Conservation (phyloP, 1,140 invertebrate genomes). For the Mamestra configurata region DNA sequence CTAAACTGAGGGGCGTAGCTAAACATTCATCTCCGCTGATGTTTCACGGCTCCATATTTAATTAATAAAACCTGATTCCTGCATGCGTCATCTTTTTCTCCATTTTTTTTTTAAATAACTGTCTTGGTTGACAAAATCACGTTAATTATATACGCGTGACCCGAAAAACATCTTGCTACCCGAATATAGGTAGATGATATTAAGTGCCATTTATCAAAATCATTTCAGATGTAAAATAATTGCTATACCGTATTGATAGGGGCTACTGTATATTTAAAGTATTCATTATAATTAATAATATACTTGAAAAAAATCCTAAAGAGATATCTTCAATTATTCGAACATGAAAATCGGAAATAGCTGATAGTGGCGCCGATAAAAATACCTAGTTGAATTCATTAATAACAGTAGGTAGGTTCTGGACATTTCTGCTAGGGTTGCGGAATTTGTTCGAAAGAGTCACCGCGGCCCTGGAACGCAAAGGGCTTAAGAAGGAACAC, state of each 20-base stretch:
- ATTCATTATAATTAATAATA: constrained; percentile 42
- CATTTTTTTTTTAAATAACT: constrained; percentile 5
- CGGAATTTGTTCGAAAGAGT: no score
- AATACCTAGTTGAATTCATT: constrained; percentile 17
- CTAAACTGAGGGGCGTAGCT: constrained; percentile 25
- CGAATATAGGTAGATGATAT: constrained; percentile 22
- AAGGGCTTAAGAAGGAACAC: no score
- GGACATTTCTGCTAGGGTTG: constrained; percentile 50
- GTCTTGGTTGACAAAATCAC: constrained; percentile 14
- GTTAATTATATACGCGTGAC: constrained; percentile 12
- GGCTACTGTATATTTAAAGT: constrained; percentile 29
- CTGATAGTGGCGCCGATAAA: neutral
- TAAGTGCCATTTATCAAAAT: constrained; percentile 22
- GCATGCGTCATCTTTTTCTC: constrained; percentile 12
- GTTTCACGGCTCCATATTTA: constrained; percentile 21
- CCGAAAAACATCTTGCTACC: constrained; percentile 3
- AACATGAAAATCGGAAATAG: constrained; percentile 5
- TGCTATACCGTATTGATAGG: constrained; percentile 4
- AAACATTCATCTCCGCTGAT: constrained; percentile 44
- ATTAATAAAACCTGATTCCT: constrained; percentile 15
- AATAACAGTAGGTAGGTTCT: constrained; percentile 12
- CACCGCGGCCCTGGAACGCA: no score
- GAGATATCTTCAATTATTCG: neutral
- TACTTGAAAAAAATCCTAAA: constrained; percentile 9
- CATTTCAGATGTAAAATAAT: constrained; percentile 36